phyloP scores from a whole-genome alignment of 2,888 invertebrate genomes.

The Hirtodrosophila confusa region DNA sequence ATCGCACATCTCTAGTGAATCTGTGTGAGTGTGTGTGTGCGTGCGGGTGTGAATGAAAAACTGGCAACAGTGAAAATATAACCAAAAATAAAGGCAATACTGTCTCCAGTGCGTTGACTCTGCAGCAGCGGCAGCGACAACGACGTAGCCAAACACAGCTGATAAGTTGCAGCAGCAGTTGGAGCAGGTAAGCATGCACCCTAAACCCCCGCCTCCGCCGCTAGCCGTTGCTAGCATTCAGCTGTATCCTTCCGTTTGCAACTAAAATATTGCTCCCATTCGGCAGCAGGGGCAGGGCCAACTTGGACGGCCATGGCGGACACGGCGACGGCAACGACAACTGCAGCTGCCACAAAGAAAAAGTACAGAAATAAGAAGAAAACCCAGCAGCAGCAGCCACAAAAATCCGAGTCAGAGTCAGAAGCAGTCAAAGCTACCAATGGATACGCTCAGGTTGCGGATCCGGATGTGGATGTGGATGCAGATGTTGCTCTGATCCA shows the following conservation, averaged over 20 bases:
- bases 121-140: constrained; percentile 18
- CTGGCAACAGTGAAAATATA: constrained; percentile 73
- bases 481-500: constrained; percentile 36
- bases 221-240: constrained; percentile 29
- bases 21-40: constrained; percentile 40
- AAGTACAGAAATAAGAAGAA: constrained; percentile 66
- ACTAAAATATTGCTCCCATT: constrained; percentile 11
- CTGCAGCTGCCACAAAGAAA: constrained; percentile 55
- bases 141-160: constrained; percentile 25
- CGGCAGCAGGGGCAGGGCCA: constrained; percentile 12
- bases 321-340: constrained; percentile 54
- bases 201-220: not conserved
- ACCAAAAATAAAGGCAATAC: constrained; percentile 65
- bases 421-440: constrained; percentile 30
- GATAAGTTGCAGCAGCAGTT: constrained; percentile 30
- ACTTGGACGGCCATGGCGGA: constrained; percentile 57
- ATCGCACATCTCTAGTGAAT: constrained; percentile 33
- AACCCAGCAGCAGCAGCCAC: constrained; percentile 31
- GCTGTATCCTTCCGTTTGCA: constrained; percentile 42
- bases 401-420: constrained; percentile 25
- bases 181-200: constrained; percentile 39
- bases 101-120: constrained; percentile 48
- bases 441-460: constrained; percentile 35
- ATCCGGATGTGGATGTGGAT: constrained; percentile 4
- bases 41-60: constrained; percentile 72